Evolutionary conservation across 2,888 invertebrate genomes (phyloP), one percentile per base, ranked within the genome.

Genomic region (Mesopsocus fuscifrons): DNA sequence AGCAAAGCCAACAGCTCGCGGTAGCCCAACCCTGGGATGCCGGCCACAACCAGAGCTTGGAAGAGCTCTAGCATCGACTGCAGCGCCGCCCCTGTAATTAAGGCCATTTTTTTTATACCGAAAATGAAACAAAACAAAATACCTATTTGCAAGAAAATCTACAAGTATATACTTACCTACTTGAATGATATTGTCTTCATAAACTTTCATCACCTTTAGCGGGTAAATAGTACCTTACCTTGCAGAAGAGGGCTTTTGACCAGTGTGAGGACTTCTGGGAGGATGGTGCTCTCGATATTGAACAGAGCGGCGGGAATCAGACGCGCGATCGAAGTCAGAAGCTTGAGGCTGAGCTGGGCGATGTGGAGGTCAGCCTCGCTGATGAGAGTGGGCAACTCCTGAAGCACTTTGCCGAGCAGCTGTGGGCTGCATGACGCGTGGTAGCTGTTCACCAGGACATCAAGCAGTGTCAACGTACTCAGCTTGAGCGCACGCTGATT

Each of bases 361-460:
- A 98, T 91, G 62, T 97, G 94, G 48, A 99, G 68, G 66, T 98
- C 98, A 34, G 83, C 74, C 63, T 98, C 98, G 54, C 78, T 84
- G 49, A 98, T 72, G 42, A 98, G 66, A 9, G 88, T 78, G 8
- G 92, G 89, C 53, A 95, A 70, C 63, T 97, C 95, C 44, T 76
- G 69, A 54, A 92, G 75, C 40, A 73, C 75, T 64, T 77, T 77
- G 52, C 71, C 71, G 42, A 92, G 63, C 49, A 91, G 67, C 52
- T 78, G 76, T 17, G 80, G 72, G 44, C 71, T 73, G 48, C 81
- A 64, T 4, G 70, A 67, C 43, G 67, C 62, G 55, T 83, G 80
- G 59, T 92, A 92, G 57, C 91, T 85, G 53, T 79, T 79, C 21
- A 94, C 83, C 34, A 97, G 67, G 21, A 88, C 87, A 56, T 94